These are phyloP conservation scores for Eupithecia abbreviata DNA, from an alignment of 2,888 invertebrate genomes.

Conservation along the genomic window DNA sequence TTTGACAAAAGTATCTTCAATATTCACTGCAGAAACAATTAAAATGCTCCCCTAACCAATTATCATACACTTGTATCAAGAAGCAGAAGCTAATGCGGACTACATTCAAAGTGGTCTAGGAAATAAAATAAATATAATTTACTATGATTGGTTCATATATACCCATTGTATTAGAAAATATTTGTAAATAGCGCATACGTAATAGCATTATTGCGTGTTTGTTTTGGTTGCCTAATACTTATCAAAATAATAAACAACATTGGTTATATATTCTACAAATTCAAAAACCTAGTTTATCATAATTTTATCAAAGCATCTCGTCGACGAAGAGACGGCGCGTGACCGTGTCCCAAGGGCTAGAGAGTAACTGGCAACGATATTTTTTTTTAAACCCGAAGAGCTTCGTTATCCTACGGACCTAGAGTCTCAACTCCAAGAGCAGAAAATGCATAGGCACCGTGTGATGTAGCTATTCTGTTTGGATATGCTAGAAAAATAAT, in stretches of 20 bases:
- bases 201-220: neutral
- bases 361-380: neutral
- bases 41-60: neutral
- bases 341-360: neutral
- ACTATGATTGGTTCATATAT: constrained; percentile 23
- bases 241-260: neutral
- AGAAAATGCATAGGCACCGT: no score
- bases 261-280: neutral
- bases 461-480: no score
- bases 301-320: neutral
- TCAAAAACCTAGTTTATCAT: neutral
- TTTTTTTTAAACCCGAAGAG: no score
- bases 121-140: constrained; percentile 23
- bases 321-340: neutral
- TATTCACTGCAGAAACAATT: neutral
- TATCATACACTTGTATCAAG: neutral
- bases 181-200: neutral
- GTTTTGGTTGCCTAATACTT: neutral
- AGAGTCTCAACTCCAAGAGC: no score
- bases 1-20: constrained; percentile 11
- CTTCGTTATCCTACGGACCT: no score
- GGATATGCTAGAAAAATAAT: no score
- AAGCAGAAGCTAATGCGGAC: neutral
- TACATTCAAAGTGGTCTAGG: neutral
- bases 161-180: constrained; percentile 6